Base-by-base conservation (phyloP, 2,888 invertebrate species). In the Rhagium mordax region DNA sequence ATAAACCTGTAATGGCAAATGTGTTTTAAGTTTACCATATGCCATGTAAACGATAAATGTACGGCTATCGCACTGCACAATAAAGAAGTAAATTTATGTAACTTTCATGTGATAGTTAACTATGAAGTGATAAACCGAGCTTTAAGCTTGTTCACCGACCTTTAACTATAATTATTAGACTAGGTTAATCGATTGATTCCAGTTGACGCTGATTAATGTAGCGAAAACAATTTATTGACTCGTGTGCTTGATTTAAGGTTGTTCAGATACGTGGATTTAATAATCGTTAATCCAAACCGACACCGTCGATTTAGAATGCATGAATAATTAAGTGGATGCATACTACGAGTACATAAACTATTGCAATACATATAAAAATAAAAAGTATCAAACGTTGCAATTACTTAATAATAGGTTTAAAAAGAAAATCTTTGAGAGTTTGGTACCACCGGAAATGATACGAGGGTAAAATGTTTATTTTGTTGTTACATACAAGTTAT, bases 221-320 rank as follows among this genome's bases (percentile, higher is more conserved):
- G 67, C 66, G 70, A 57, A 67, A 62, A 75, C 67, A 66, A 75
- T 75, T 70, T 70, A 75, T 75, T 59, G 70, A 70, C 70, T 59
- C 21, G 20, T 13, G 29, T 49, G 61, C 64, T 72, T 62, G 59
- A 72, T 71, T 71, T 47, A 65, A 71, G 47, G 55, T 41, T 59
- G 21, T 41, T 24, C 53, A 41, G 74, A 74, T 74, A 65, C 62
- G 65, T 55, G 55, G 66, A 71, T 71, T 57, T 69, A 71, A 74
- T 66, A 66, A 74, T 74, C 65, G 69, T 64, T 49, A 64, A 10
- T 15, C 15, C 49, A 21, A 47, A 13, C 47, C 10, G 21, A 15
- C 18, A 15, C 24, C 24, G 16, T 7, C 62, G 15, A 64, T 48
- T 64, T 24, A 6, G 62, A 47, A 48, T 48, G 20, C 21, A 47